phyloP scores from a whole-genome alignment of 2,113 vertebrate species.

The Micronycteris hirsuta region DNA sequence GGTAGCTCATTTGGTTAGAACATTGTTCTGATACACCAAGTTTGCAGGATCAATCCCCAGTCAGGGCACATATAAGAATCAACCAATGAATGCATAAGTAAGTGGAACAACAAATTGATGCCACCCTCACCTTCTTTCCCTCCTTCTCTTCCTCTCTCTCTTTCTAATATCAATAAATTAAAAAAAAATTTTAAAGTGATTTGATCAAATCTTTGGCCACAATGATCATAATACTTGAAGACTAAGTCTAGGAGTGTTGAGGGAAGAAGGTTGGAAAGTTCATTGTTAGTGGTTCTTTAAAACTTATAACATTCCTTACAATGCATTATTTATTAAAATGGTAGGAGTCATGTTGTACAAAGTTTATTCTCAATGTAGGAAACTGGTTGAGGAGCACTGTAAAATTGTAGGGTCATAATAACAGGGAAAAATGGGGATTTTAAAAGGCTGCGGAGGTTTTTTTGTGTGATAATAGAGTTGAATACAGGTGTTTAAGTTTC shows the following conservation, averaged over 20 bases:
- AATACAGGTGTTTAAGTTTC: not conserved
- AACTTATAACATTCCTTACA: not conserved
- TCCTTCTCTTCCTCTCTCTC: too few species aligned
- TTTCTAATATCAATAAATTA: too few species aligned
- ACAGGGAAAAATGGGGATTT: not conserved
- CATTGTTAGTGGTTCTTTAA: not conserved
- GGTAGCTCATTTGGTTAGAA: too few species aligned
- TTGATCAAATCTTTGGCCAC: not conserved
- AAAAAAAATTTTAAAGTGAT: not conserved
- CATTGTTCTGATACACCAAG: too few species aligned
- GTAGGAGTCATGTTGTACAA: not conserved
- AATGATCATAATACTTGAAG: not conserved
- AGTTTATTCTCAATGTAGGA: not conserved
- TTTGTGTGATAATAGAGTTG: not conserved
- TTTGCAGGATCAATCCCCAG: too few species aligned
- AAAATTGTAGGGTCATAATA: not conserved
- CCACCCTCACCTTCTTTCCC: too few species aligned
- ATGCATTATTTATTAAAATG: not conserved
- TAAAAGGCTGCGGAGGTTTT: not conserved
- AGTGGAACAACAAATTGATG: too few species aligned
- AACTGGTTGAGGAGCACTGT: not conserved
- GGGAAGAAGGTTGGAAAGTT: not conserved
- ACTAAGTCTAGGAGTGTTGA: not conserved
- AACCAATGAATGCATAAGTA: too few species aligned
- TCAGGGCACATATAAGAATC: too few species aligned